Evolutionary conservation across 1,140 invertebrate genomes (phyloP).

Genomic region (Drosophila persimilis): DNA sequence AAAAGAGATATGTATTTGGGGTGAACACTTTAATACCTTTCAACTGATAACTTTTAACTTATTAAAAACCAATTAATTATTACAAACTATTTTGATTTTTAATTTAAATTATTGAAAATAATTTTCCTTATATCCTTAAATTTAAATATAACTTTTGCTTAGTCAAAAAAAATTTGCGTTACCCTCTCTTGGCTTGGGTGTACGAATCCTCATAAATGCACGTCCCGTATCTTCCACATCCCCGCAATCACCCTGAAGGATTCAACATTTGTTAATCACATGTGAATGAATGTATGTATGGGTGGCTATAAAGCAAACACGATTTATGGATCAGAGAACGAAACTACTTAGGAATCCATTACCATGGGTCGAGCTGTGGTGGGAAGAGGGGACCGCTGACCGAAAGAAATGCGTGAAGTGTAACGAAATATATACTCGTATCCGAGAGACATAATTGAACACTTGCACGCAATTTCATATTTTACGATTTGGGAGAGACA

Average conservation of each 20-base stretch:
- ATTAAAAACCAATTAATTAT: too few species aligned
- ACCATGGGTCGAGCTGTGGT: slow-evolving; percentile 8
- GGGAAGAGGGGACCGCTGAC: slow-evolving; percentile 32
- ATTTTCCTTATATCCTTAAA: too few species aligned
- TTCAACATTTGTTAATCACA: slow-evolving; percentile 39
- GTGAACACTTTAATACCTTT: too few species aligned
- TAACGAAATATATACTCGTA: slow-evolving; percentile 42
- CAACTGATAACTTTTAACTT: too few species aligned
- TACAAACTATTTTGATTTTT: too few species aligned
- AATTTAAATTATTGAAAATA: too few species aligned
- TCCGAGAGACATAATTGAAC: slow-evolving; percentile 57
- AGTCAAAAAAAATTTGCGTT: too few species aligned
- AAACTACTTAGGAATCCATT: slow-evolving; percentile 74
- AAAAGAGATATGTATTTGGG: too few species aligned
- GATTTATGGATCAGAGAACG: slow-evolving; percentile 39
- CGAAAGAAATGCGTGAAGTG: slow-evolving; percentile 68
- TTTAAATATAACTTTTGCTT: too few species aligned
- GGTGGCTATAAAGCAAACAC: slow-evolving; percentile 19
- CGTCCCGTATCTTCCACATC: too few species aligned
- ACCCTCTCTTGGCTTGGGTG: too few species aligned
- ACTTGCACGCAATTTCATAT: slow-evolving; percentile 76
- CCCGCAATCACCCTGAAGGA: background rate
- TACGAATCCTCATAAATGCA: too few species aligned
- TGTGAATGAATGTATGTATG: background rate
- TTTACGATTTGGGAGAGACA: slow-evolving; percentile 66